A percentile compares a stretch with the other conserved stretches of the same genome.
Evolutionary conservation across 2,797 vertebrate genomes (phyloP).

Genomic region (Austrolebias charrua): DNA sequence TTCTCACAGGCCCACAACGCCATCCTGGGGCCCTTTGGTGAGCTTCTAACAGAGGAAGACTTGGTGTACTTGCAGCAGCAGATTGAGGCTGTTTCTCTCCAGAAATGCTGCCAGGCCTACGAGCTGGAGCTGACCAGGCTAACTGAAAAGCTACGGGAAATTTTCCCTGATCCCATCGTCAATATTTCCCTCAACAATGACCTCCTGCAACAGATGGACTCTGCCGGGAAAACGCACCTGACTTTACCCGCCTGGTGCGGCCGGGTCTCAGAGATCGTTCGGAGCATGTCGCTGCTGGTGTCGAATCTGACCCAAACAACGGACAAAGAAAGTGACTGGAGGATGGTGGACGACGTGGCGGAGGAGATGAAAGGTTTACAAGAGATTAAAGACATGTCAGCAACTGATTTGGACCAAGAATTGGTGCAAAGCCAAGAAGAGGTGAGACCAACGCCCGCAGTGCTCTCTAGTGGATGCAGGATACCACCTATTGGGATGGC

Average conservation of each 20-base stretch:
- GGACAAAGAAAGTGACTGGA: slow-evolving; percentile 31
- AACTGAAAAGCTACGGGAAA: slow-evolving; percentile 85
- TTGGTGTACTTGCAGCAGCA: slow-evolving; percentile 90
- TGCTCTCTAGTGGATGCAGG: slow-evolving; percentile 56
- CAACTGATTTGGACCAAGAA: slow-evolving; percentile 13
- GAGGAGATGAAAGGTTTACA: slow-evolving; percentile 40
- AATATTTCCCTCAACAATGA: slow-evolving; percentile 87
- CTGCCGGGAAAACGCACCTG: slow-evolving; percentile 55
- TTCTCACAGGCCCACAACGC: slow-evolving; percentile 90
- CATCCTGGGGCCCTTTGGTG: slow-evolving; percentile 93
- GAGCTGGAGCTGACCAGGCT: slow-evolving; percentile 86
- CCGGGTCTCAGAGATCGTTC: slow-evolving; percentile 86
- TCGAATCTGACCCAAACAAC: slow-evolving; percentile 69
- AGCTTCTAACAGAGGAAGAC: slow-evolving; percentile 92
- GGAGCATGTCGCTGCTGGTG: slow-evolving; percentile 86
- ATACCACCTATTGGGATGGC: slow-evolving; percentile 75
- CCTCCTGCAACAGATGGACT: slow-evolving; percentile 69
- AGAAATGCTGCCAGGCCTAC: slow-evolving; percentile 85
- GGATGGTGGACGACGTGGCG: slow-evolving; percentile 33
- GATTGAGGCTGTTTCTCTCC: slow-evolving; percentile 86
- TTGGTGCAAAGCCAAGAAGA: slow-evolving; percentile 13
- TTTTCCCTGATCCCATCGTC: slow-evolving; percentile 88
- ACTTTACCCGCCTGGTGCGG: slow-evolving; percentile 85
- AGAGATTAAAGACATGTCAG: slow-evolving; percentile 22
- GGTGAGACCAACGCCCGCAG: slow-evolving; percentile 6